These are phyloP conservation scores for Hirtodrosophila cameraria DNA, from an alignment of 2,888 invertebrate genomes.

Conservation along the genomic window DNA sequence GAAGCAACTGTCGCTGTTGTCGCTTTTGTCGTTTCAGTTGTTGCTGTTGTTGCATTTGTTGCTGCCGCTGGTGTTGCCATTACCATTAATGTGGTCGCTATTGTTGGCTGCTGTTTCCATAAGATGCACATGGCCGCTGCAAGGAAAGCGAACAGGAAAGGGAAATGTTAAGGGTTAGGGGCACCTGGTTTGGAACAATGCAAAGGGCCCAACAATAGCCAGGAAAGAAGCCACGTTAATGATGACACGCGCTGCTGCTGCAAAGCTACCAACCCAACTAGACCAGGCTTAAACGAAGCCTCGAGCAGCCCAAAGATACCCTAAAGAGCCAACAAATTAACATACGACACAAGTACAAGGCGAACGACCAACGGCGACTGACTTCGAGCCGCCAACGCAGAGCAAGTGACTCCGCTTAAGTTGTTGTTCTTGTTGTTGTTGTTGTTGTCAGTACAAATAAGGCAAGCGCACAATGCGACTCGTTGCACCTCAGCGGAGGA, in stretches of 20 bases:
- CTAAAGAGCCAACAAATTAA: constrained; percentile 71
- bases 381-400: constrained; percentile 67
- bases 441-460: constrained; percentile 81
- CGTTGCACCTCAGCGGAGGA: constrained; percentile 36
- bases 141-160: constrained; percentile 24
- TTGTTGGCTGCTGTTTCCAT: constrained; percentile 44
- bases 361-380: constrained; percentile 25
- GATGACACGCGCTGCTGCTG: constrained; percentile 79
- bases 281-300: constrained; percentile 41
- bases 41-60: constrained; percentile 50
- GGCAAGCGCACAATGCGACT: constrained; percentile 67
- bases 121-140: constrained; percentile 49
- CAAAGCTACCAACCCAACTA: constrained; percentile 51
- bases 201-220: constrained; percentile 57
- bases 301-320: constrained; percentile 46
- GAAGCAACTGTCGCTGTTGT: constrained; percentile 54
- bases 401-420: constrained; percentile 36
- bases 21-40: constrained; percentile 19
- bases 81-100: constrained; percentile 67
- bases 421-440: constrained; percentile 29
- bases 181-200: constrained; percentile 46
- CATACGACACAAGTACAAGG: constrained; percentile 66
- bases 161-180: constrained; percentile 30
- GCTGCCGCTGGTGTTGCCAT: constrained; percentile 73
- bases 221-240: constrained; percentile 66